These are phyloP conservation scores for Sinocyclocheilus anshuiensis DNA, from an alignment of 2,113 vertebrate species.

Conservation along the genomic window DNA sequence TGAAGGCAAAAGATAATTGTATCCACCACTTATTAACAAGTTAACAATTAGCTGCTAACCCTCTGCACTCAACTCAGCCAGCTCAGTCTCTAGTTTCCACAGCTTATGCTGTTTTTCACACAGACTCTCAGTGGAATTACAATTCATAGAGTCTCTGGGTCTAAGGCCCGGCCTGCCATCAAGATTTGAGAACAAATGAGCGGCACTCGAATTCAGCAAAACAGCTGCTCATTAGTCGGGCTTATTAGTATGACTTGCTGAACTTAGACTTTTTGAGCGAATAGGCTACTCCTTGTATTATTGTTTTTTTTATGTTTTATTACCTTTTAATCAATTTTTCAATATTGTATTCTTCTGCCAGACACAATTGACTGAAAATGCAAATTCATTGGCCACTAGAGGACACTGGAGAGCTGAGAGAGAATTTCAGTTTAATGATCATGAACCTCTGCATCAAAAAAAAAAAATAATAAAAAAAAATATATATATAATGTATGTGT, in stretches of 20 bases:
- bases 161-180: constrained; percentile 11
- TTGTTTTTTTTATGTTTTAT: constrained; percentile 4
- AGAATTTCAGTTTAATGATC: background rate
- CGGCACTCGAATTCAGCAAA: background rate
- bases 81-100: background rate
- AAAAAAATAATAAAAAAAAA: background rate
- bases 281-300: background rate
- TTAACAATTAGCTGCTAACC: background rate
- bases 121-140: constrained; percentile 16
- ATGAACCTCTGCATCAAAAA: background rate
- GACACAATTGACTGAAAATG: background rate
- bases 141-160: background rate
- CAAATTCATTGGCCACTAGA: constrained; percentile 35
- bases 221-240: constrained; percentile 7
- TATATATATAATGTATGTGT: no score
- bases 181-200: constrained; percentile 38
- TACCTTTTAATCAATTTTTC: background rate
- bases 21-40: background rate
- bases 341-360: background rate
- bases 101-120: constrained; percentile 28
- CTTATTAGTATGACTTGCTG: constrained; percentile 25
- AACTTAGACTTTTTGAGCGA: constrained; percentile 18
- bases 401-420: constrained; percentile 39
- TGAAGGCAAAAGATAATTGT: background rate
- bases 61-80: background rate